phyloP scores from a whole-genome alignment of 2,888 invertebrate genomes.

The Esperia sulphurella region DNA sequence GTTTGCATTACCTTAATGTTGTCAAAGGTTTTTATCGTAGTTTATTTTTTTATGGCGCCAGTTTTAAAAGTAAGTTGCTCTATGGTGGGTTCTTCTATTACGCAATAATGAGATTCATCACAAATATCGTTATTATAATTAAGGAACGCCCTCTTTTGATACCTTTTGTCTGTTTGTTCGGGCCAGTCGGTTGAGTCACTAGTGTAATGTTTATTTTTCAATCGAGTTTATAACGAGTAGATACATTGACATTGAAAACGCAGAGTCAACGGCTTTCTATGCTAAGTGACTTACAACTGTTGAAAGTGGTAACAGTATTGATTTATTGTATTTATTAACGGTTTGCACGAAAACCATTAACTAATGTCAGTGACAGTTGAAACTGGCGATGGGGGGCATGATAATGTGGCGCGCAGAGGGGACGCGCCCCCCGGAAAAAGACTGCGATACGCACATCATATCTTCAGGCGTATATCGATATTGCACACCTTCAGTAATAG shows the following conservation, averaged over 20 bases:
- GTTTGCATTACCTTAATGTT: conserved; percentile 28
- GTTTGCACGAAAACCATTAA: conserved; percentile 42
- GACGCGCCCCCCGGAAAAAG: too few relatives aligned
- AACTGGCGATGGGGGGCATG: too few relatives aligned
- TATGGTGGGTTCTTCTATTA: conserved; percentile 39
- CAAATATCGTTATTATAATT: conserved; percentile 52
- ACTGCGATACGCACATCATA: too few relatives aligned
- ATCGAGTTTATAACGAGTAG: conserved; percentile 40
- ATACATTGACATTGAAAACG: conserved; percentile 26
- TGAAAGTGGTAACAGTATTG: conserved; percentile 38
- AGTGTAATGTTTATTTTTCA: conserved; percentile 48
- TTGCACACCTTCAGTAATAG: too few relatives aligned
- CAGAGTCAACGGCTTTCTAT: conserved; percentile 46
- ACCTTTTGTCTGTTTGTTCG: conserved; percentile 54
- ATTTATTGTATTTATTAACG: conserved; percentile 35
- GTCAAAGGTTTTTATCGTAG: conserved; percentile 30
- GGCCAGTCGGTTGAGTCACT: conserved; percentile 38
- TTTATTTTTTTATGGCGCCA: conserved; percentile 18
- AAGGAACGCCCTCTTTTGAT: conserved; percentile 60
- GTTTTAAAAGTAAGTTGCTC: conserved; percentile 24
- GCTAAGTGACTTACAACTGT: conserved; percentile 43
- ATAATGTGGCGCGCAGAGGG: too few relatives aligned
- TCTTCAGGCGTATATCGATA: too few relatives aligned
- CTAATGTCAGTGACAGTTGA: too few relatives aligned
- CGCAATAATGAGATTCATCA: conserved; percentile 47